Evolutionary conservation across 2,113 vertebrate genomes (phyloP).

Genomic region (Caretta caretta): DNA sequence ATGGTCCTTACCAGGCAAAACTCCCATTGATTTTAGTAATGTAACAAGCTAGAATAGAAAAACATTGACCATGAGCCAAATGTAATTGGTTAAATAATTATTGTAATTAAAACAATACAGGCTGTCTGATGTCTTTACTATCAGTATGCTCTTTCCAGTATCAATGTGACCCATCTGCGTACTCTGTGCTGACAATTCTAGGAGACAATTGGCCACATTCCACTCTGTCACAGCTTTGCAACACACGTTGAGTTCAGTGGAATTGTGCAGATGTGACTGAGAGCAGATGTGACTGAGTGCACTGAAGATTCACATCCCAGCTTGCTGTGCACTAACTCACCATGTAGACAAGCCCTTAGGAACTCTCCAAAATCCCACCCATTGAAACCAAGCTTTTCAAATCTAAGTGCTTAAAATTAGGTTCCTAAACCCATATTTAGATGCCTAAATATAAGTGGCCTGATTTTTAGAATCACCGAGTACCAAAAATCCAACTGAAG

Average conservation of each 20-base stretch:
- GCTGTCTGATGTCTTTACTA: not conserved
- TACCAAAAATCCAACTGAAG: not conserved
- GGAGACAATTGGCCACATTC: not conserved
- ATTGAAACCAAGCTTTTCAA: not conserved
- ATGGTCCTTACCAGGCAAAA: not conserved
- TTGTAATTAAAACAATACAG: not conserved
- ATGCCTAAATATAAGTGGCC: not conserved
- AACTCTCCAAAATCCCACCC: not conserved
- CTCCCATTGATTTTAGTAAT: not conserved
- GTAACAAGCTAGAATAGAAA: not conserved
- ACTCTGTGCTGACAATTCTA: not conserved
- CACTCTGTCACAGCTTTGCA: not conserved
- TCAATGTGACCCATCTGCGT: not conserved
- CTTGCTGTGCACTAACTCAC: not conserved
- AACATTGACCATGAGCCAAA: not conserved
- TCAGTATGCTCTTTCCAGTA: not conserved
- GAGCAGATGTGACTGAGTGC: not conserved
- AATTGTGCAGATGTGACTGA: not conserved
- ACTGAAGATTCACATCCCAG: not conserved
- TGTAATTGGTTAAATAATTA: not conserved
- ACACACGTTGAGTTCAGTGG: not conserved
- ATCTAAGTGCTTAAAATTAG: constrained; percentile 23
- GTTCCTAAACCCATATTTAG: constrained; percentile 12
- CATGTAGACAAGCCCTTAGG: not conserved
- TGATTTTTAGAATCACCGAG: not conserved